Evolutionary conservation across 1,140 invertebrate species (phyloP), one percentile per base, ranked within the genome.

Genomic region (Monochamus saltuarius): DNA sequence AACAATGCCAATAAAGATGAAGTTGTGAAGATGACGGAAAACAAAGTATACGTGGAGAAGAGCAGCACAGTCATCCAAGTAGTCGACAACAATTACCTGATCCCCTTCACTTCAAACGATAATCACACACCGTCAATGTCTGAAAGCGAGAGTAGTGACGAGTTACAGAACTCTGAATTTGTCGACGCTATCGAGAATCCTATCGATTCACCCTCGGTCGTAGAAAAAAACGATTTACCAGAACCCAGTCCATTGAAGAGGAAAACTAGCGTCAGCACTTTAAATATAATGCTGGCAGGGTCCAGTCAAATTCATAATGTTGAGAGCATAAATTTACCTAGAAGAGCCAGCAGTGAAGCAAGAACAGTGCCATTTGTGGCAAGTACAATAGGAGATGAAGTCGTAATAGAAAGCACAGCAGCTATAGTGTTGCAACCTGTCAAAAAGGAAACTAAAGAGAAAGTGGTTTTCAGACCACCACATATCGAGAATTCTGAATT

Each of bases 121-220:
- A 38, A 22, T 38, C 22, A 7, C 9, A 43, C 49, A 17, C 47
- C 52, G 17, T 56, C 61, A 7, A 61, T 60, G 51, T 61, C 58
- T 46, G 59, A 61, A 13, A 66, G 56, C 16, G 61, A 64, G 14
- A 69, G 57, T 42, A 65, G 62, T 22, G 66, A 65, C 37, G 64
- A 67, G 52, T 62, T 74, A 10, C 45, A 56, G 16, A 43, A 58
- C 17, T 63, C 64, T 40, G 62, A 68, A 53, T 68, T 68, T 35
- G 76, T 76, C 14, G 77, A 78, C 52, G 78, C 78, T 57, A 69
- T 79, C 2, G 75, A 78, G 39, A 74, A 76, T 36, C 71, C 77
- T 8, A 54, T 11, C 22, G 13, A 52, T 13, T 17, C 35, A 7
- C 29, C 11, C 10, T 19, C 14, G 13, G 8, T 36, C 7, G 37